A percentile compares a stretch with the other conserved stretches of the same genome.
These are phyloP conservation scores for Epinephelus coioides DNA, from an alignment of 2,797 vertebrate genomes.

Conservation along the genomic window DNA sequence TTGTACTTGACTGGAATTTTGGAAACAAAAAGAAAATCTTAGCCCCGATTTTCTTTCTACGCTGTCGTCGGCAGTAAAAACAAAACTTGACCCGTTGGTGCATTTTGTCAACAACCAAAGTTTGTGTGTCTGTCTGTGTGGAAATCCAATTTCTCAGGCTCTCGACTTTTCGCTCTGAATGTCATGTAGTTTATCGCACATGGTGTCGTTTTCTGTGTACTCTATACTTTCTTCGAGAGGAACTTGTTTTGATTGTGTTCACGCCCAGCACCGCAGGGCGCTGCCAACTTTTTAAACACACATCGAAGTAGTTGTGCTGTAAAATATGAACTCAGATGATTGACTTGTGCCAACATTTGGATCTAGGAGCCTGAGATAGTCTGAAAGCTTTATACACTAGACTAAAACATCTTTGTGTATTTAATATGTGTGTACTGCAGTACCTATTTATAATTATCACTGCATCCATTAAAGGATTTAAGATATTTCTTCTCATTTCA, in stretches of 20 bases:
- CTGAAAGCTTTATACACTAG: constrained; percentile 68
- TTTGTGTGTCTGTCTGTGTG: constrained; percentile 58
- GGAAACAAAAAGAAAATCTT: constrained; percentile 37
- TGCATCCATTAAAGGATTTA: constrained; percentile 62
- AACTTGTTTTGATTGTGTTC: constrained; percentile 26
- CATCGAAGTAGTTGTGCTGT: constrained; percentile 43
- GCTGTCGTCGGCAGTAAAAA: constrained; percentile 46
- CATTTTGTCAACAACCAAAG: constrained; percentile 83
- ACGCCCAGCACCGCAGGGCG: constrained; percentile 11
- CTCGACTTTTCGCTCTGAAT: constrained; percentile 74
- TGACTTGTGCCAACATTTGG: constrained; percentile 68
- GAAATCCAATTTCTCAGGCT: constrained; percentile 81
- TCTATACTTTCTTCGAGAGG: constrained; percentile 33
- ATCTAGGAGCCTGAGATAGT: constrained; percentile 36
- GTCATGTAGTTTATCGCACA: constrained; percentile 61
- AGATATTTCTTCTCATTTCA: constrained; percentile 21
- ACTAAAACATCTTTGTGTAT: constrained; percentile 57
- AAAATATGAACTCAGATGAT: constrained; percentile 54
- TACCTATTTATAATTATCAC: constrained; percentile 69
- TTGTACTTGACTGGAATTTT: constrained; percentile 71
- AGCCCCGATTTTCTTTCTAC: constrained; percentile 35
- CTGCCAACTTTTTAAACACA: constrained; percentile 56
- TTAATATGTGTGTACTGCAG: constrained; percentile 48
- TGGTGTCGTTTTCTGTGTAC: constrained; percentile 47
- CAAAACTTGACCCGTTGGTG: constrained; percentile 69